Percentiles rank a stretch among this genome's conserved stretches.
Evolutionary conservation across 2,113 vertebrate genomes (phyloP).

Genomic region (Mus pahari): DNA sequence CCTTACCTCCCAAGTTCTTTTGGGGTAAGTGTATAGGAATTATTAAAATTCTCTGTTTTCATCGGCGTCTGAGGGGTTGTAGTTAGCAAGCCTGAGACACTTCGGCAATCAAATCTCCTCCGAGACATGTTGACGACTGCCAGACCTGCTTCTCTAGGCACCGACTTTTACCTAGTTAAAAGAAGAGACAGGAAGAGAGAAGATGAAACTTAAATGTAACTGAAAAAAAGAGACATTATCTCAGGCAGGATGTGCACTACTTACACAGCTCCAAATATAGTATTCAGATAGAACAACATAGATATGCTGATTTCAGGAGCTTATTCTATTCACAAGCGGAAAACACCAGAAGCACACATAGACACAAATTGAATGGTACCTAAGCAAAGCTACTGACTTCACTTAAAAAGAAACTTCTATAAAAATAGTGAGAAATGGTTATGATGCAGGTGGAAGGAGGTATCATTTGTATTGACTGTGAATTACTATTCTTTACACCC

Average conservation of each 20-base stretch:
- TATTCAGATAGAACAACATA: neutral
- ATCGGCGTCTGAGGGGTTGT: constrained; percentile 90
- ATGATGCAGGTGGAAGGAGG: constrained; percentile 7
- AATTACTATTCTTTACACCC: constrained; percentile 28
- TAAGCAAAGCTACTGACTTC: constrained; percentile 19
- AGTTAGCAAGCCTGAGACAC: constrained; percentile 90
- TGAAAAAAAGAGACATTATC: constrained; percentile 34
- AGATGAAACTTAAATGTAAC: constrained; percentile 47
- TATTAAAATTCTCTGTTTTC: constrained; percentile 89
- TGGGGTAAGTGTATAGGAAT: constrained; percentile 89
- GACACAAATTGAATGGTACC: neutral
- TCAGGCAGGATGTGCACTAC: constrained; percentile 61
- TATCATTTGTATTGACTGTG: constrained; percentile 28
- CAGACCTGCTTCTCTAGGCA: constrained; percentile 58
- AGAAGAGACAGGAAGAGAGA: constrained; percentile 37
- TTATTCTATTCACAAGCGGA: neutral
- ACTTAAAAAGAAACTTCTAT: constrained; percentile 24
- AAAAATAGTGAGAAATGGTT: constrained; percentile 34
- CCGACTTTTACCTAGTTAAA: constrained; percentile 77
- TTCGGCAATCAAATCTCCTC: constrained; percentile 92
- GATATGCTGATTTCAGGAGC: neutral
- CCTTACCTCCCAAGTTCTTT: constrained; percentile 94
- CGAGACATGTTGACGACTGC: constrained; percentile 84
- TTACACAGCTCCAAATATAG: constrained; percentile 69
- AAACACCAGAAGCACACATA: neutral